Evolutionary conservation across 2,797 vertebrate genomes (phyloP), one percentile per base, ranked within the genome.

Genomic region (Sebastes umbrosus): DNA sequence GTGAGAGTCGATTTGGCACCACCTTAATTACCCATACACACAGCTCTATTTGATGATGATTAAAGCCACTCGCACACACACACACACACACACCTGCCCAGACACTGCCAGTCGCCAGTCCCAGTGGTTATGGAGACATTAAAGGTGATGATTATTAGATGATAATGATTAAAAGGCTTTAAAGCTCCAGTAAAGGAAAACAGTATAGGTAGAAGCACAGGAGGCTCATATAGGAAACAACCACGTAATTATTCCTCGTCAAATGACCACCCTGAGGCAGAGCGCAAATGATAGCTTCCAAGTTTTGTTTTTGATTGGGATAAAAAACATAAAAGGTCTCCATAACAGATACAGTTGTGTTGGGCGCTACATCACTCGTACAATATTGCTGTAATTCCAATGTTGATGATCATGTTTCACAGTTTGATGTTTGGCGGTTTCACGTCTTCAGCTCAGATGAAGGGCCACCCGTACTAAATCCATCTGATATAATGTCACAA

Each of bases 31-130:
- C 92, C 92, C 77, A 83, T 90, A 92, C 90, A 93, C 92, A 92
- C 89, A 90, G 87, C 85, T 90, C 88, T 92, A 91, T 95, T 94
- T 94, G 93, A 94, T 90, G 89, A 92, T 92, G 93, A 95, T 94
- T 93, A 94, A 94, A 95, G 92, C 90, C 85, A 73, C 88, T 77
- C 75, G 39, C 75, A 59, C 64, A 70, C 72, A 67, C 74, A 82
- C 72, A 67, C 74, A 82, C 29, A 70, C 86, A 69, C 86, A 87
- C 90, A 88, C 86, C 85, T 79, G 87, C 85, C 91, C 91, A 94
- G 92, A 94, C 91, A 83, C 75, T 80, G 81, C 62, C 91, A 84
- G 93, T 92, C 93, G 89, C 90, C 91, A 93, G 89, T 71, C 75
- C 18, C 65, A 27, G 82, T 57, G 68, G 79, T 82, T 80, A 50